Percentiles rank a stretch among this genome's conserved stretches.
Evolutionary conservation across 37 sponge, comb jelly and placozoan genomes (phyloP).

Genomic region (Haliclona indistincta): DNA sequence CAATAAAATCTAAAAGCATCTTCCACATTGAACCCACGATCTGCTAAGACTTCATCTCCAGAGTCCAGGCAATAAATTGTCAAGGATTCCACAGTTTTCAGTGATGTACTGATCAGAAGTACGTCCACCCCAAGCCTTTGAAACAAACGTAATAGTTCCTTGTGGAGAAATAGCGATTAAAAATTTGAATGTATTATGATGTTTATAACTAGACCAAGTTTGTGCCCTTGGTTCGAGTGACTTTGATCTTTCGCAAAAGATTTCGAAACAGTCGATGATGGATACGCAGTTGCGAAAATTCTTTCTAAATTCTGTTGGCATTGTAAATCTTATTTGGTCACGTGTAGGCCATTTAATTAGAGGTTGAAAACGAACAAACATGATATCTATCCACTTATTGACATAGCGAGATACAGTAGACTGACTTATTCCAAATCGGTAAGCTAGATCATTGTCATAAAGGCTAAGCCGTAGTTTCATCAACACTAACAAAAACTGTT

Average conservation of each 20-base stretch:
- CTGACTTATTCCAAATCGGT: conserved; percentile 19
- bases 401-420: conserved; percentile 22
- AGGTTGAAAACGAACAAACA: conserved; percentile 10
- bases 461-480: conserved; percentile 46
- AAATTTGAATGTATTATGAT: conserved; percentile 32
- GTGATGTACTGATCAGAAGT: conserved; percentile 30
- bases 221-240: conserved; percentile 22
- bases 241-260: conserved; percentile 28
- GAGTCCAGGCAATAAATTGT: conserved; percentile 24
- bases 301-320: conserved; percentile 9
- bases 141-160: conserved; percentile 29
- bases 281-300: conserved; percentile 6
- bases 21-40: conserved; percentile 34
- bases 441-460: conserved; percentile 13
- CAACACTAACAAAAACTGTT: conserved; percentile 36
- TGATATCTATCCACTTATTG: conserved; percentile 37
- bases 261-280: conserved; percentile 41
- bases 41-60: conserved; percentile 37
- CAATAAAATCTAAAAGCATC: conserved; percentile 33
- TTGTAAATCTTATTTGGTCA: conserved; percentile 19
- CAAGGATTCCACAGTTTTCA: conserved; percentile 34
- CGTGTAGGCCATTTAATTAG: conserved; percentile 35
- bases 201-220: conserved; percentile 38
- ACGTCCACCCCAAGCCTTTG: conserved; percentile 37
- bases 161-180: conserved; percentile 38